phyloP scores from a whole-genome alignment of 2,888 invertebrate species.

The Therioaphis trifolii region DNA sequence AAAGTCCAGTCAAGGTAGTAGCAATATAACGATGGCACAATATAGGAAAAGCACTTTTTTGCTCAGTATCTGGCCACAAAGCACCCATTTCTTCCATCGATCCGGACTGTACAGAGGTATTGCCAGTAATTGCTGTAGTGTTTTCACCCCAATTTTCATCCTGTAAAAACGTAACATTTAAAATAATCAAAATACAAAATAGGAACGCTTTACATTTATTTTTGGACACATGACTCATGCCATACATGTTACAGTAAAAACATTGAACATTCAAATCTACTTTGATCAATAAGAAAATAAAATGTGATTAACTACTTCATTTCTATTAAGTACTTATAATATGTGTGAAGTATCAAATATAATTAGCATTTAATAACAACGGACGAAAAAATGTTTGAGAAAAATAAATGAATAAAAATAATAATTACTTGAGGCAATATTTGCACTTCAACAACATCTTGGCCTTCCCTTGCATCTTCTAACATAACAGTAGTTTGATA shows the following conservation, averaged over 20 bases:
- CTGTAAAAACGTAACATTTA: constrained; percentile 70
- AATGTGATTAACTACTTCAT: too few species aligned
- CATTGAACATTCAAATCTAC: background rate
- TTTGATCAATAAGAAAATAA: too few species aligned
- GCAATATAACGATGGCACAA: constrained; percentile 87
- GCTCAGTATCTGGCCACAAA: constrained; percentile 79
- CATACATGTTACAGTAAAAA: background rate
- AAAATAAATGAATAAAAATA: background rate
- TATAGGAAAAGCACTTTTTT: constrained; percentile 79
- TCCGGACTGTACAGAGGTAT: constrained; percentile 94
- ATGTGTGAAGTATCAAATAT: too few species aligned
- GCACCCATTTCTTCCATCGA: constrained; percentile 91
- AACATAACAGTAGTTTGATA: constrained; percentile 87
- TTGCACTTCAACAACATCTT: constrained; percentile 95
- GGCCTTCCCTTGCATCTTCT: constrained; percentile 82
- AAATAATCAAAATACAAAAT: background rate
- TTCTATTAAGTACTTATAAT: too few species aligned
- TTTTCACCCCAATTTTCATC: constrained; percentile 99
- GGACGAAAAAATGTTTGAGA: background rate
- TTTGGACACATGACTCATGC: too few species aligned
- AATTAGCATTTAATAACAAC: constrained; percentile 10
- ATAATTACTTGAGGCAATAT: constrained; percentile 77
- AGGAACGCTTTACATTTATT: background rate
- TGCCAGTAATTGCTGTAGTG: constrained; percentile 95
- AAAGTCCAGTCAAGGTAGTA: constrained; percentile 80